Evolutionary conservation across 2,797 vertebrate species (phyloP).

Genomic region (Anabas testudineus): DNA sequence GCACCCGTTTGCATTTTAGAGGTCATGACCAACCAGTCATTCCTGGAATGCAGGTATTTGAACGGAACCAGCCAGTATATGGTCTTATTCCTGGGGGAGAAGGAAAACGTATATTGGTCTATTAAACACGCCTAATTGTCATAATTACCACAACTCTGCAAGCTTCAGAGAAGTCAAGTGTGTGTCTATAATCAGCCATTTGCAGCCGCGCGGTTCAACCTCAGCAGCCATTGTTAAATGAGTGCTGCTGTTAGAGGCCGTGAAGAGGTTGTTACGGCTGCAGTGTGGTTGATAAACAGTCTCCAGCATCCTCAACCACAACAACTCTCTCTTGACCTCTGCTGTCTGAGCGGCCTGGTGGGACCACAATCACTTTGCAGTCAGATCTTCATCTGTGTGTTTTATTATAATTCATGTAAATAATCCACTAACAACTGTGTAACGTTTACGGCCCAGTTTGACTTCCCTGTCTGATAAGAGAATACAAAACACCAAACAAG

Average conservation of each 20-base stretch:
- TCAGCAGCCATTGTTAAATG: conserved; percentile 72
- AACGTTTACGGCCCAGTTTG: no score
- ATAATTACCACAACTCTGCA: conserved; percentile 76
- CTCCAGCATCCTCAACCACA: conserved; percentile 36
- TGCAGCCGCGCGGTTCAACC: conserved; percentile 74
- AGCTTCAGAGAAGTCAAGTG: conserved; percentile 73
- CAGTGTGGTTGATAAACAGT: conserved; percentile 40
- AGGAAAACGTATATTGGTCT: conserved; percentile 48
- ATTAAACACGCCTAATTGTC: conserved; percentile 80
- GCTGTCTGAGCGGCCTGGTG: conserved; percentile 42
- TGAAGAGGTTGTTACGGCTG: conserved; percentile 44
- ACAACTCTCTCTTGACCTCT: conserved; percentile 27
- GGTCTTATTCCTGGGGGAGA: conserved; percentile 29
- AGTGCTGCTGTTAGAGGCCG: conserved; percentile 56
- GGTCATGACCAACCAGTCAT: conserved; percentile 47
- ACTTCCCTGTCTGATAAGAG: background rate
- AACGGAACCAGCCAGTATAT: conserved; percentile 21
- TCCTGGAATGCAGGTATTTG: conserved; percentile 37
- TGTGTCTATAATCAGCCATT: conserved; percentile 78
- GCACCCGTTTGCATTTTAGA: conserved; percentile 24
- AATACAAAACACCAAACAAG: background rate
- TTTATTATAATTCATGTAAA: background rate
- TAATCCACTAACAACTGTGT: fast-evolving
- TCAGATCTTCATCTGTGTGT: background rate
- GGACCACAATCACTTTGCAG: conserved; percentile 18